Base-by-base conservation (phyloP, 2,888 invertebrate species). In the Callyntrura guangdongensis region DNA sequence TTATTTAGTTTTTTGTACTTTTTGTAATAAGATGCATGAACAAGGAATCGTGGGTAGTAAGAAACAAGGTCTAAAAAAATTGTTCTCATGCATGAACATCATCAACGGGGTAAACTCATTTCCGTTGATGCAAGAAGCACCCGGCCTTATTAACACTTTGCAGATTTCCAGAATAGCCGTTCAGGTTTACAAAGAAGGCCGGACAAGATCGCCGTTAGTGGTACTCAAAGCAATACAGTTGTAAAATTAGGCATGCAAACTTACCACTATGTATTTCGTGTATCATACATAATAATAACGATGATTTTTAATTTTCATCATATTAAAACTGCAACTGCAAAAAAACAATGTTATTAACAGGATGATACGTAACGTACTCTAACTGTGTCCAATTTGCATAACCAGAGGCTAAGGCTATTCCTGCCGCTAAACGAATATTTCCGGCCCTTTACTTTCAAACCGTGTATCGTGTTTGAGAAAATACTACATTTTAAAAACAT, bases 381-480 rank as follows among this genome's bases (percentile, higher is more conserved):
- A 17, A 22, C 74, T 27, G 53, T 69, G 45, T 59, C 36, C 36
- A 85, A 85, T 74, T 74, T 85, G 85, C 85, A 85, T 47, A 36
- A 77, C 74, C 14, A 49, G 47, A 56, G 85, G 17, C 45, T 69
- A 4, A 11, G 9, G 12, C 36, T 45, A 47, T n/a, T 45, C 0
- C 64, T 64, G 20, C 27, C 22, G 69, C 25, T 47, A 69, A 83
- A 64, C 53, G 9, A 59, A 85, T 59, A 85, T 85, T 85, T 85
- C 85, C 85, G 85, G 85, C 36, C 74, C 17, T 84, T 74, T 53
- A 56, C 17, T 84, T 74, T 53, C 17, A 53, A 69, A 53, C 27
- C 20, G 47, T n/a, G 20, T 49, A 22, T 77, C 6, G 25, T 17
- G 6, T 11, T 17, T 14, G 9, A 64, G 64, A 25, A 69, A 36